phyloP scores from a whole-genome alignment of 2,888 invertebrate genomes.

The Agrenia bidenticulata region DNA sequence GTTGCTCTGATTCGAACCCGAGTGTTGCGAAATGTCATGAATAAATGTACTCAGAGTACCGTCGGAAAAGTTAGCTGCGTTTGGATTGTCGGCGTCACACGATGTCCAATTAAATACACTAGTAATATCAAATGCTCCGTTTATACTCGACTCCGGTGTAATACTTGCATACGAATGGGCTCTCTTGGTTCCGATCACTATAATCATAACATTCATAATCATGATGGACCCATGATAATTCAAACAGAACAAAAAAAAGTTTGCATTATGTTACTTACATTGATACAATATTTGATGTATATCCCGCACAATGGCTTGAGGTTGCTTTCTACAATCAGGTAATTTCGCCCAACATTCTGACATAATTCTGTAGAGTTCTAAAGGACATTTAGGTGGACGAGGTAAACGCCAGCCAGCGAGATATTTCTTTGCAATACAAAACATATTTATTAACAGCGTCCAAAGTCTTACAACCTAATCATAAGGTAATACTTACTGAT shows the following conservation, averaged over 20 bases:
- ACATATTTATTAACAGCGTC: not conserved
- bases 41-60: constrained; percentile 51
- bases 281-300: constrained; percentile 76
- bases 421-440: constrained; percentile 64
- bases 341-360: constrained; percentile 77
- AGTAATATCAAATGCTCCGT: constrained; percentile 48
- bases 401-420: constrained; percentile 68
- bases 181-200: constrained; percentile 66
- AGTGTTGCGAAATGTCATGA: constrained; percentile 49
- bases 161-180: constrained; percentile 64
- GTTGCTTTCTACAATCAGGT: constrained; percentile 70
- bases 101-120: constrained; percentile 51
- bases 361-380: constrained; percentile 74
- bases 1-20: constrained; percentile 48
- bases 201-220: no score
- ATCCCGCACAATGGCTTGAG: constrained; percentile 82
- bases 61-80: constrained; percentile 39
- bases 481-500: constrained; percentile 54
- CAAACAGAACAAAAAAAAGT: not conserved
- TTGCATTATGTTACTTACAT: constrained; percentile 59
- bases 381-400: constrained; percentile 70
- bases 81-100: constrained; percentile 44
- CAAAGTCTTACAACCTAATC: not conserved
- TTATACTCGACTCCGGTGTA: constrained; percentile 55
- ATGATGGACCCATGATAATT: no score